phyloP scores from a whole-genome alignment of 2,888 invertebrate species.

The Helleia helle region DNA sequence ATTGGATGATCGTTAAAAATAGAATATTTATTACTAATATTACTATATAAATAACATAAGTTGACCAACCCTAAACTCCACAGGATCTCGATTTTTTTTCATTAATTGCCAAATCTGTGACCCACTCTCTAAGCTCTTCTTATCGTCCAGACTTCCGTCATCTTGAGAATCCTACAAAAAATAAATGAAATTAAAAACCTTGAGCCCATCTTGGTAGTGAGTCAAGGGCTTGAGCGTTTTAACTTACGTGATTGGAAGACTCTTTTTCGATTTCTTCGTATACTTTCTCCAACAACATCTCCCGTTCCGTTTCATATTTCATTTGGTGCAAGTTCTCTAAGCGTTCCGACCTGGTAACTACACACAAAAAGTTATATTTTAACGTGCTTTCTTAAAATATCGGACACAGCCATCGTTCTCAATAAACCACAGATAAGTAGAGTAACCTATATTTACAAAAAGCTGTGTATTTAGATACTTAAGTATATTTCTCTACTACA shows the following conservation, averaged over 20 bases:
- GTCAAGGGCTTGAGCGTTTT: not conserved
- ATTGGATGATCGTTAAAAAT: too few relatives aligned
- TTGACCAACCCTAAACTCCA: constrained; percentile 53
- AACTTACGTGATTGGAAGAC: constrained; percentile 44
- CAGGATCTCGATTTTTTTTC: constrained; percentile 57
- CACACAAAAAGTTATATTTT: constrained; percentile 15
- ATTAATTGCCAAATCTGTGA: constrained; percentile 54
- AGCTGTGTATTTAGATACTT: too few relatives aligned
- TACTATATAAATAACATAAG: constrained; percentile 5
- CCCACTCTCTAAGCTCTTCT: constrained; percentile 34
- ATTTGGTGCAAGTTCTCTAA: constrained; percentile 48
- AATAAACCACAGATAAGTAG: too few relatives aligned
- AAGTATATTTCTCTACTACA: too few relatives aligned
- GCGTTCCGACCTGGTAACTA: constrained; percentile 61
- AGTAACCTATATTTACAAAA: too few relatives aligned
- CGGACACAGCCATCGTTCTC: too few relatives aligned
- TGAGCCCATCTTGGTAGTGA: too few relatives aligned
- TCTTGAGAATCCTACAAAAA: constrained; percentile 45
- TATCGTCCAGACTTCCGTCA: constrained; percentile 26
- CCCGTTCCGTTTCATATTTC: constrained; percentile 57
- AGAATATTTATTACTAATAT: too few relatives aligned
- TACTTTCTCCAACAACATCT: constrained; percentile 58
- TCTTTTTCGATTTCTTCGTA: constrained; percentile 67
- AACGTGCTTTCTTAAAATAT: too few relatives aligned
- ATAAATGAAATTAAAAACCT: constrained; percentile 12